Evolutionary conservation across 2,113 vertebrate species (phyloP).

Genomic region (Ardeotis arabs): DNA sequence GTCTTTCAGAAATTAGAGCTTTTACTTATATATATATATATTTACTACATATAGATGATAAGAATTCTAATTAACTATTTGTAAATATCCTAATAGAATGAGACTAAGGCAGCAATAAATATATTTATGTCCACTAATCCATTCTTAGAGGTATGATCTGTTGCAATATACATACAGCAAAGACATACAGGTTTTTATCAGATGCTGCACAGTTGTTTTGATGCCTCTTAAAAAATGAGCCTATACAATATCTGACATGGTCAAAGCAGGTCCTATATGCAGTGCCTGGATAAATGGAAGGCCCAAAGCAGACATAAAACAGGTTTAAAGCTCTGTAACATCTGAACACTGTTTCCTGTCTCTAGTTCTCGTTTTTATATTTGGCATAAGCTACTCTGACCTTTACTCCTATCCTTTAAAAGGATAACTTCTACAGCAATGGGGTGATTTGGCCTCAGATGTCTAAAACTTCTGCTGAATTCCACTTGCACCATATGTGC

Average conservation of each 20-base stretch:
- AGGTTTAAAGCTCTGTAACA: conserved; percentile 58
- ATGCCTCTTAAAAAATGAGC: not conserved
- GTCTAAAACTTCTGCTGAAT: conserved; percentile 57
- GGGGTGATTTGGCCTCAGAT: conserved; percentile 58
- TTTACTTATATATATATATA: not conserved
- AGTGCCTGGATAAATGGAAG: conserved; percentile 44
- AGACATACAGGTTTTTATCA: not conserved
- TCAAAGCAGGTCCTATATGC: conserved; percentile 45
- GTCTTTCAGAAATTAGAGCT: not conserved
- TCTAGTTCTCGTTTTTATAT: conserved; percentile 69
- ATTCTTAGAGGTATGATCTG: not conserved
- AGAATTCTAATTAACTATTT: not conserved
- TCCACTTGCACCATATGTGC: conserved; percentile 65
- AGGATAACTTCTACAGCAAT: conserved; percentile 69
- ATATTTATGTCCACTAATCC: not conserved
- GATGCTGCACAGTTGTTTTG: conserved; percentile 9
- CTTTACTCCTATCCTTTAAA: conserved; percentile 70
- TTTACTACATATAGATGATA: not conserved
- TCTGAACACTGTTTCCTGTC: conserved; percentile 75
- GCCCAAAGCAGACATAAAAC: conserved; percentile 71
- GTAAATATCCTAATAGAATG: not conserved
- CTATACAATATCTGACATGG: not conserved
- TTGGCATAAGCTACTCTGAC: conserved; percentile 70
- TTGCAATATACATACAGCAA: not conserved
- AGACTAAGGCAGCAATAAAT: not conserved